These are phyloP conservation scores for Meandrusa payeni DNA, from an alignment of 2,888 invertebrate genomes.

Conservation along the genomic window DNA sequence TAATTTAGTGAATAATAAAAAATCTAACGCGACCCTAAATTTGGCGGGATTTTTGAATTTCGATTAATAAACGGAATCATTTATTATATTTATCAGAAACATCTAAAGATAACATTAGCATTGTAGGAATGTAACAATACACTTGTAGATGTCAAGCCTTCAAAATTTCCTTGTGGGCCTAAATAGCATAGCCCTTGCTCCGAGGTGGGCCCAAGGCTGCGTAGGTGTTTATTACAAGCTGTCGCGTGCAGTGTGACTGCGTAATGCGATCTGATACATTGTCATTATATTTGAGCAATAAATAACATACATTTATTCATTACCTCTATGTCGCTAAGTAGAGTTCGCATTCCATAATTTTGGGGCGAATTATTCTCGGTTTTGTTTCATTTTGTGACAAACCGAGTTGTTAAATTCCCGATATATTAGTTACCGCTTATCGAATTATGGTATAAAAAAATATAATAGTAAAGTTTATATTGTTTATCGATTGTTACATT, in stretches of 20 bases:
- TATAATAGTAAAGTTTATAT: too few relatives aligned
- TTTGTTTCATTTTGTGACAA: too few relatives aligned
- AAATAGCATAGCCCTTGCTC: slow-evolving; percentile 23
- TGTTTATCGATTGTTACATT: too few relatives aligned
- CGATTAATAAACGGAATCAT: too few relatives aligned
- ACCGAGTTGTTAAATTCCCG: too few relatives aligned
- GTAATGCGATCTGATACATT: slow-evolving; percentile 26
- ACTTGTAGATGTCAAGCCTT: slow-evolving; percentile 4
- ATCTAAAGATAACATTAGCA: background rate
- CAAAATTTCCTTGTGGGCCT: slow-evolving; percentile 16
- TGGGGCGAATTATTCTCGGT: too few relatives aligned
- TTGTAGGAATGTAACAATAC: slow-evolving; percentile 4
- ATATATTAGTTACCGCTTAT: too few relatives aligned
- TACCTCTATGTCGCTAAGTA: slow-evolving; percentile 20
- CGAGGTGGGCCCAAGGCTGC: slow-evolving; percentile 26
- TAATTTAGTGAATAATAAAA: too few relatives aligned
- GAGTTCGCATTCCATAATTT: slow-evolving; percentile 10
- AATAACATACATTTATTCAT: slow-evolving; percentile 21
- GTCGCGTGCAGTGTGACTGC: slow-evolving; percentile 22
- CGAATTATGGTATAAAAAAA: too few relatives aligned
- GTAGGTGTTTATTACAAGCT: slow-evolving; percentile 20
- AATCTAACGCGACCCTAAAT: too few relatives aligned
- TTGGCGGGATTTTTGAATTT: too few relatives aligned
- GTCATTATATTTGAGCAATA: slow-evolving; percentile 27
- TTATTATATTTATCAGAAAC: too few relatives aligned